Evolutionary conservation across 2,888 invertebrate species (phyloP).

Genomic region (Napeogenes sylphis): DNA sequence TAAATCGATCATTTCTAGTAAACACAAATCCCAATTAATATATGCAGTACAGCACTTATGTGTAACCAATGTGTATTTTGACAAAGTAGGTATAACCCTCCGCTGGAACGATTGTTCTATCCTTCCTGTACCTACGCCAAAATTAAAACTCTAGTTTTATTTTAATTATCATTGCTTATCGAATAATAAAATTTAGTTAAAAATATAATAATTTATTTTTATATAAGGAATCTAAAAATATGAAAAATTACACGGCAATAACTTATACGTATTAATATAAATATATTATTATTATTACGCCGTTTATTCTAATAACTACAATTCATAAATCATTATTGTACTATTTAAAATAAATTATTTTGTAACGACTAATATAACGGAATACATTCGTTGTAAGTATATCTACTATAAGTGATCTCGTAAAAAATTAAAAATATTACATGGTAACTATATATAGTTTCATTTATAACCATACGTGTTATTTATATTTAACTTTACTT

Average conservation of each 20-base stretch:
- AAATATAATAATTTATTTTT: conserved; percentile 5
- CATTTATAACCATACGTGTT: neutral
- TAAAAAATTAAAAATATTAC: conserved; percentile 9
- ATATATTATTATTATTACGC: neutral
- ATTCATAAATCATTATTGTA: too few relatives aligned
- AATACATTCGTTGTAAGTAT: neutral
- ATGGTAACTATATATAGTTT: neutral
- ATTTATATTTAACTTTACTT: too few relatives aligned
- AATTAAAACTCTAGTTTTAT: too few relatives aligned
- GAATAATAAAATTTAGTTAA: conserved; percentile 3
- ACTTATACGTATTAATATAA: neutral
- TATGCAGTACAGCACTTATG: too few relatives aligned
- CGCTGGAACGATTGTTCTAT: too few relatives aligned
- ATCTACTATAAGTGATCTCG: conserved; percentile 13
- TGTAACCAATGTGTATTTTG: too few relatives aligned
- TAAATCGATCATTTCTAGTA: too few relatives aligned
- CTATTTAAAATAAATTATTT: too few relatives aligned
- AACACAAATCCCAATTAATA: too few relatives aligned
- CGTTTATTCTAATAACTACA: too few relatives aligned
- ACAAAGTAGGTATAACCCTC: too few relatives aligned
- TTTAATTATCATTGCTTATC: neutral
- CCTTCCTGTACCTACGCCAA: too few relatives aligned
- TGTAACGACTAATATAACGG: neutral
- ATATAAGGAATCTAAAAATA: neutral
- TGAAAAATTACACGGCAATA: neutral